Conservation (phyloP, 2,797 vertebrate species). For the Cryptoprocta ferox region DNA sequence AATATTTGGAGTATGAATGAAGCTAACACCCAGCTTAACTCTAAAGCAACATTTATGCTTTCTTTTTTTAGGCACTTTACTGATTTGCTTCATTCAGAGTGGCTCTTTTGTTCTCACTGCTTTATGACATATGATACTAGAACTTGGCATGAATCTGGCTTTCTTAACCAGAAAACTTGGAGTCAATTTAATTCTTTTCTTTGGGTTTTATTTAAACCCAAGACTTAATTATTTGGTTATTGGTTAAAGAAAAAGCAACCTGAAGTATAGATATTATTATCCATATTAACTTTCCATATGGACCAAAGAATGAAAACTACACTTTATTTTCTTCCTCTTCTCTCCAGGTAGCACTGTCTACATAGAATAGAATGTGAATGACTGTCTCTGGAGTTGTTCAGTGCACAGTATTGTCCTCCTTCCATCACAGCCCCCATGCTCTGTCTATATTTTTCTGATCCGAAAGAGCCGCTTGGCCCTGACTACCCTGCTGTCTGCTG, state of each 20-base stretch:
- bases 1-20: neutral
- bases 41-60: neutral
- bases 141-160: constrained; percentile 38
- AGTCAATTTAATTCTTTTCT: constrained; percentile 48
- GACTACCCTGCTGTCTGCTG: neutral
- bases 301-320: neutral
- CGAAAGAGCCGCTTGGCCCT: neutral
- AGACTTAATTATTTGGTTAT: constrained; percentile 46
- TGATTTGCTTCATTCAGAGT: constrained; percentile 28
- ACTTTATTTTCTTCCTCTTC: neutral
- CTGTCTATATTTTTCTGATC: neutral
- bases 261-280: neutral
- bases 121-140: neutral
- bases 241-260: constrained; percentile 19
- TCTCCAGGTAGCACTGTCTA: neutral
- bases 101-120: neutral
- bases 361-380: neutral
- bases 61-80: neutral
- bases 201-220: constrained; percentile 42
- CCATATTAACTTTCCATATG: neutral
- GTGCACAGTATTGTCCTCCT: neutral
- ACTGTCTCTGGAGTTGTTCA: neutral
- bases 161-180: constrained; percentile 28
- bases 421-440: neutral
- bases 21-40: neutral